These are phyloP conservation scores for Apostichopus japonicus DNA, from an alignment of 35 echinoderm and acorn worm species.

Conservation along the genomic window DNA sequence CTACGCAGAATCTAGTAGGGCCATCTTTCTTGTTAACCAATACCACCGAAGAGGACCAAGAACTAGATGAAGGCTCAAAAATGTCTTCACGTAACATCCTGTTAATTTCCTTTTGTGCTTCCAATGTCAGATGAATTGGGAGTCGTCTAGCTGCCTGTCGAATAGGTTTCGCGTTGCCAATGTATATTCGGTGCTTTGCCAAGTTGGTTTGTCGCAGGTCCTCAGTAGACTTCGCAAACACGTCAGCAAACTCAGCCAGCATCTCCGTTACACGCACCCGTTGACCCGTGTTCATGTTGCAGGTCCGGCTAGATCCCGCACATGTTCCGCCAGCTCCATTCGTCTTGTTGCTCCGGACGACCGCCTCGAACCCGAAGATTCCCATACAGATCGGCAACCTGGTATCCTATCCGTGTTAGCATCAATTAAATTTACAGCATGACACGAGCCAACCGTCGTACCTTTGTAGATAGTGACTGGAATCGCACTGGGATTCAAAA, in stretches of 20 bases:
- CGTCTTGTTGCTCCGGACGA: too few relatives aligned
- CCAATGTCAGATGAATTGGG: conserved; percentile 2
- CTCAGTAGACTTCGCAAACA: conserved; percentile 13
- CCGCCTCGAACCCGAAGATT: too few relatives aligned
- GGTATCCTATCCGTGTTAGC: too few relatives aligned
- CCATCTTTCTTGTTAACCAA: conserved; percentile 78
- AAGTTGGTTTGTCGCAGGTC: background rate
- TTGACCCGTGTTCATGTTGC: background rate
- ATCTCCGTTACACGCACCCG: too few relatives aligned
- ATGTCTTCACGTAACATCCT: conserved; percentile 32
- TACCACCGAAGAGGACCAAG: conserved; percentile 56
- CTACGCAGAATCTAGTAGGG: too few relatives aligned
- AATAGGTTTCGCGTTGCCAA: background rate
- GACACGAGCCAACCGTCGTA: too few relatives aligned
- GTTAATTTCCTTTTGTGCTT: conserved; percentile 6
- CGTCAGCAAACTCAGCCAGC: background rate
- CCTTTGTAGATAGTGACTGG: too few relatives aligned
- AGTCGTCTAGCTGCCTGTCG: background rate
- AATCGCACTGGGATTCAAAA: too few relatives aligned
- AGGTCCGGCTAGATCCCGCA: too few relatives aligned
- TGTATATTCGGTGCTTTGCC: background rate
- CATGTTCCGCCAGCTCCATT: too few relatives aligned
- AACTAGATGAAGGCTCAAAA: background rate
- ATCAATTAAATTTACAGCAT: too few relatives aligned
- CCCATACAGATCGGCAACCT: too few relatives aligned